These are phyloP conservation scores for Liodrosophila aerea DNA, from an alignment of 2,888 invertebrate species.

Conservation along the genomic window DNA sequence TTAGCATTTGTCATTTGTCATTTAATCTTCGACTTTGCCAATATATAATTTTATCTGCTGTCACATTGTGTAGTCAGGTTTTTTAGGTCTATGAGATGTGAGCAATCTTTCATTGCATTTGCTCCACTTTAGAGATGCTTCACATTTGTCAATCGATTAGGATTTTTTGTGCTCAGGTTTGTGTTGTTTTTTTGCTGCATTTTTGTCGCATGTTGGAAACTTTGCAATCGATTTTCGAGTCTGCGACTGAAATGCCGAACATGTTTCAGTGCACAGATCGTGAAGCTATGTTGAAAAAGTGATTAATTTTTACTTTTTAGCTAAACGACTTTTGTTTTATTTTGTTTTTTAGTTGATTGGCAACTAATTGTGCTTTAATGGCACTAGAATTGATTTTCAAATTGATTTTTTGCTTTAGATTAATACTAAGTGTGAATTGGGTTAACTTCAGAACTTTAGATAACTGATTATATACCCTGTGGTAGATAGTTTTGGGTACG, in stretches of 20 bases:
- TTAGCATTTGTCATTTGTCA: slow-evolving; percentile 61
- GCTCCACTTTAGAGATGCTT: slow-evolving; percentile 67
- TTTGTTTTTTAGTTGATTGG: background rate
- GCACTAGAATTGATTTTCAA: slow-evolving; percentile 20
- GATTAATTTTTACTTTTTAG: slow-evolving; percentile 42
- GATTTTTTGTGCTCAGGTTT: slow-evolving; percentile 9
- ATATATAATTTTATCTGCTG: slow-evolving; percentile 8
- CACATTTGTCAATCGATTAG: slow-evolving; percentile 65
- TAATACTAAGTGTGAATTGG: background rate
- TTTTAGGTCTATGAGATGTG: slow-evolving; percentile 22
- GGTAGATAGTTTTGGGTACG: too few species aligned
- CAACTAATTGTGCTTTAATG: slow-evolving; percentile 48
- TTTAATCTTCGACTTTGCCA: slow-evolving; percentile 47
- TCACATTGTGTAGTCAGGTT: slow-evolving; percentile 10
- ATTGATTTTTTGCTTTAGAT: slow-evolving; percentile 1
- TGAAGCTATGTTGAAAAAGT: slow-evolving; percentile 59
- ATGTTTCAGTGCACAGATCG: slow-evolving; percentile 58
- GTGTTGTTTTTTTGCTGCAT: slow-evolving; percentile 23
- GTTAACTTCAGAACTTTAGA: too few species aligned
- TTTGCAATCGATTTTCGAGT: slow-evolving; percentile 54
- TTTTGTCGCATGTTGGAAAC: slow-evolving; percentile 48
- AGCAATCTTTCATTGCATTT: slow-evolving; percentile 51
- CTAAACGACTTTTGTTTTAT: slow-evolving; percentile 22
- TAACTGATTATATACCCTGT: too few species aligned
- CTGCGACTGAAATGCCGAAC: slow-evolving; percentile 58